phyloP scores from a whole-genome alignment of 2,797 vertebrate species.

The Pyrrhura leucotis region DNA sequence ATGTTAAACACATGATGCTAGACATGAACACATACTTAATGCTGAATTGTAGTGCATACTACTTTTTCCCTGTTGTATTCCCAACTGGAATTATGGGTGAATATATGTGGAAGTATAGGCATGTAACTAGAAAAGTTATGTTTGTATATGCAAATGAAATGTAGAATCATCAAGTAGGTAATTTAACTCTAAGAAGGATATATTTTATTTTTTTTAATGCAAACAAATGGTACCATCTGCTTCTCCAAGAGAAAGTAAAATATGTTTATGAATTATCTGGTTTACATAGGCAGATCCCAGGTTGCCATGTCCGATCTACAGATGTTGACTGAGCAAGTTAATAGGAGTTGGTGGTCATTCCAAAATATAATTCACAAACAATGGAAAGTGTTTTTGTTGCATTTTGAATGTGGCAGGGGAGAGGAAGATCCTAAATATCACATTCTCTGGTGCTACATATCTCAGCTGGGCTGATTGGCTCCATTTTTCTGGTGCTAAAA shows the following conservation, averaged over 20 bases:
- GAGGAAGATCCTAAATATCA: background rate
- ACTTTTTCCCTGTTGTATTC: background rate
- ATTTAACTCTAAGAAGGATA: background rate
- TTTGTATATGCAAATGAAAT: background rate
- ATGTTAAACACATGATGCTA: background rate
- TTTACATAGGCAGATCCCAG: background rate
- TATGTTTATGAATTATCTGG: background rate
- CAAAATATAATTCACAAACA: background rate
- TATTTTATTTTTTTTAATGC: background rate
- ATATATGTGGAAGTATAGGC: background rate
- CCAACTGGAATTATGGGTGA: background rate
- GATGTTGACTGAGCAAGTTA: background rate
- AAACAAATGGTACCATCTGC: background rate
- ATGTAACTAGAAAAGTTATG: background rate
- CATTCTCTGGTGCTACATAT: background rate
- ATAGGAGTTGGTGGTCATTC: background rate
- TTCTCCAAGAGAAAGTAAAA: background rate
- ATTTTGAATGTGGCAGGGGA: background rate
- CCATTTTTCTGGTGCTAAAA: background rate
- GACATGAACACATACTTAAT: background rate
- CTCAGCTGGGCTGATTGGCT: background rate
- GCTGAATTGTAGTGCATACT: background rate
- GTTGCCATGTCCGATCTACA: background rate
- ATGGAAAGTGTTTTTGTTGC: background rate
- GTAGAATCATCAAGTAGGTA: background rate